A percentile compares a stretch with the other conserved stretches of the same genome.
These are phyloP conservation scores for Oncorhynchus gorbuscha DNA, from an alignment of 2,113 vertebrate species.

Conservation along the genomic window DNA sequence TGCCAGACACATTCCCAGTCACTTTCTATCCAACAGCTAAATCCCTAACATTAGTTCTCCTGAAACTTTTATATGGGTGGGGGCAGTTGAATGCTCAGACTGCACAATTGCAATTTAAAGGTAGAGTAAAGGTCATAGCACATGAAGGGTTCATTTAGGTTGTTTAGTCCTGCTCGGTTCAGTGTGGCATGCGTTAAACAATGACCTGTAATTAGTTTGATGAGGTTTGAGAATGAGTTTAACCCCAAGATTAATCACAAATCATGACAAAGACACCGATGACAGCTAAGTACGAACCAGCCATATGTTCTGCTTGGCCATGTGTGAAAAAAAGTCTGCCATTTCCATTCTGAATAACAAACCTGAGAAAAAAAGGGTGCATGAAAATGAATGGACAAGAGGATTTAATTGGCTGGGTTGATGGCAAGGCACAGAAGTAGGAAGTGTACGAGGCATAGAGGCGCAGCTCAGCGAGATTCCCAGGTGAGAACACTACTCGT, in stretches of 20 bases:
- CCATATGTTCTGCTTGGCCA: slow-evolving; percentile 1
- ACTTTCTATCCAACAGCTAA: background rate
- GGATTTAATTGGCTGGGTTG: slow-evolving; percentile 73
- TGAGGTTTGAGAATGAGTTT: background rate
- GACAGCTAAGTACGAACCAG: slow-evolving; percentile 23
- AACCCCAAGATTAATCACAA: slow-evolving; percentile 39
- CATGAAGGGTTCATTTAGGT: background rate
- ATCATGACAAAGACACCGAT: slow-evolving; percentile 30
- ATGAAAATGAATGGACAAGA: slow-evolving; percentile 52
- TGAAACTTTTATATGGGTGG: background rate
- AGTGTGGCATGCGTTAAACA: slow-evolving; percentile 46
- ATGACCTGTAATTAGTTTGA: no score
- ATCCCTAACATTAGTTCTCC: background rate
- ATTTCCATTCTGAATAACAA: slow-evolving; percentile 54
- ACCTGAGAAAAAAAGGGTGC: slow-evolving; percentile 41
- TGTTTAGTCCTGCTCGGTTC: no score
- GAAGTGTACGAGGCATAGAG: slow-evolving; percentile 72
- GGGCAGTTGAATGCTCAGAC: background rate
- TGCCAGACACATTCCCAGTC: background rate
- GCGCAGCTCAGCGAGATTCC: slow-evolving; percentile 63
- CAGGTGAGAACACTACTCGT: slow-evolving; percentile 64
- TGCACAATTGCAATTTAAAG: background rate
- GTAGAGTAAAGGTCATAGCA: background rate
- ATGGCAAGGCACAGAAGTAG: slow-evolving; percentile 70
- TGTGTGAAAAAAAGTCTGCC: slow-evolving; percentile 37